These are phyloP conservation scores for Ancistrus triradiatus DNA, from an alignment of 2,113 vertebrate species.

Conservation along the genomic window DNA sequence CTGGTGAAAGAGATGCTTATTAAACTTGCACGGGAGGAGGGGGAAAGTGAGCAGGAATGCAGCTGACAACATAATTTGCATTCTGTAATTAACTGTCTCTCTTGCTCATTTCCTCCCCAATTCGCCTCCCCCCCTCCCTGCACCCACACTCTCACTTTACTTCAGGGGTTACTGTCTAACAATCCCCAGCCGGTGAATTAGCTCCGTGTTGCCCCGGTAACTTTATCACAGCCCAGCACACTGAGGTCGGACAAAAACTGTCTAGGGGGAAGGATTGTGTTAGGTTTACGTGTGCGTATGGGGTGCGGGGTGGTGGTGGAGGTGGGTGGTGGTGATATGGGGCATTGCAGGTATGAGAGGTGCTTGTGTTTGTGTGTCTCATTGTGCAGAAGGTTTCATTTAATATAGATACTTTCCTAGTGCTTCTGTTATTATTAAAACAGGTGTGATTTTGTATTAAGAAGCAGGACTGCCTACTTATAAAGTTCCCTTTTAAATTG, in stretches of 20 bases:
- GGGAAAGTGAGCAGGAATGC: slow-evolving; percentile 47
- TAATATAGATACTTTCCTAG: too few species aligned
- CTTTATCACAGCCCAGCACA: slow-evolving; percentile 51
- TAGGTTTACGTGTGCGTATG: slow-evolving; percentile 7
- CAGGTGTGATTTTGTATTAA: too few species aligned
- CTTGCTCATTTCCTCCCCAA: slow-evolving; percentile 16
- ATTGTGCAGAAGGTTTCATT: too few species aligned
- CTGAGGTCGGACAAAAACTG: slow-evolving; percentile 44
- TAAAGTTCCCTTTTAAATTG: too few species aligned
- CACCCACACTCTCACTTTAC: slow-evolving; percentile 26
- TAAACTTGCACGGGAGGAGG: slow-evolving; percentile 54
- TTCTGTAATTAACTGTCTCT: slow-evolving; percentile 71
- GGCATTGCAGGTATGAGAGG: too few species aligned
- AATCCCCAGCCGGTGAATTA: slow-evolving; percentile 47
- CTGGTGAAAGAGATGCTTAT: slow-evolving; percentile 50
- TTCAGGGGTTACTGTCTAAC: slow-evolving; percentile 50
- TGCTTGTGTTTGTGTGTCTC: too few species aligned
- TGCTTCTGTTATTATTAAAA: too few species aligned
- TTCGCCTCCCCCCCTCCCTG: background rate
- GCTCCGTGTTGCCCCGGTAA: slow-evolving; percentile 50
- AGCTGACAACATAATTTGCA: slow-evolving; percentile 69
- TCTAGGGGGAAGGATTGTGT: slow-evolving; percentile 30
- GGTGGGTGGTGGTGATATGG: too few species aligned
- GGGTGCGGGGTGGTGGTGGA: too few species aligned
- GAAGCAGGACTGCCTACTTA: too few species aligned